These are phyloP conservation scores for Amphiprion clarkii DNA, from an alignment of 2,797 vertebrate genomes.

Conservation along the genomic window DNA sequence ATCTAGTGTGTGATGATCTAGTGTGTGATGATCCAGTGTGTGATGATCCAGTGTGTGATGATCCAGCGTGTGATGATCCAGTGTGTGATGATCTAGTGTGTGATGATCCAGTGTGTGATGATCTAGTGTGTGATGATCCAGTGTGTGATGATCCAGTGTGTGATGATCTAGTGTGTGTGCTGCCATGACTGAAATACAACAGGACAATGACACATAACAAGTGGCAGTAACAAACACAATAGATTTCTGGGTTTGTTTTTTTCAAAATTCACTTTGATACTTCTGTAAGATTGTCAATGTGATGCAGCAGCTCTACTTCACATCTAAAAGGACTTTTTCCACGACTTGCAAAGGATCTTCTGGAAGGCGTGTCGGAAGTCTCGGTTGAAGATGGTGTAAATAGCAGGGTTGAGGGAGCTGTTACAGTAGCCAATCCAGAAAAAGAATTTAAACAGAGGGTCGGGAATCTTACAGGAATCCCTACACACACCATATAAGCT, in stretches of 20 bases:
- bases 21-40: too few relatives aligned
- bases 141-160: too few relatives aligned
- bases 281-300: slow-evolving; percentile 42
- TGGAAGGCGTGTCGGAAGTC: slow-evolving; percentile 95
- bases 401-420: slow-evolving; percentile 96
- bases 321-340: slow-evolving; percentile 87
- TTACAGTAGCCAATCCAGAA: slow-evolving; percentile 99
- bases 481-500: slow-evolving; percentile 92
- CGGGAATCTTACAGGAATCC: slow-evolving; percentile 89
- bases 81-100: too few relatives aligned
- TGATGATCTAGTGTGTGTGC: neutral
- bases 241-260: neutral
- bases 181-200: slow-evolving; percentile 50
- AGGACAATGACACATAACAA: slow-evolving; percentile 39
- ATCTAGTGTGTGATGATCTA: too few relatives aligned
- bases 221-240: slow-evolving; percentile 32
- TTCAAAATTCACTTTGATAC: slow-evolving; percentile 20
- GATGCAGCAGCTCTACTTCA: slow-evolving; percentile 10
- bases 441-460: slow-evolving; percentile 95
- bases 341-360: slow-evolving; percentile 92
- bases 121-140: too few relatives aligned
- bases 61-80: too few relatives aligned
- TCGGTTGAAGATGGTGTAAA: slow-evolving; percentile 96
- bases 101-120: too few relatives aligned
- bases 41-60: too few relatives aligned